phyloP scores from a whole-genome alignment of 2,888 invertebrate species.

The Drosophila yooni region DNA sequence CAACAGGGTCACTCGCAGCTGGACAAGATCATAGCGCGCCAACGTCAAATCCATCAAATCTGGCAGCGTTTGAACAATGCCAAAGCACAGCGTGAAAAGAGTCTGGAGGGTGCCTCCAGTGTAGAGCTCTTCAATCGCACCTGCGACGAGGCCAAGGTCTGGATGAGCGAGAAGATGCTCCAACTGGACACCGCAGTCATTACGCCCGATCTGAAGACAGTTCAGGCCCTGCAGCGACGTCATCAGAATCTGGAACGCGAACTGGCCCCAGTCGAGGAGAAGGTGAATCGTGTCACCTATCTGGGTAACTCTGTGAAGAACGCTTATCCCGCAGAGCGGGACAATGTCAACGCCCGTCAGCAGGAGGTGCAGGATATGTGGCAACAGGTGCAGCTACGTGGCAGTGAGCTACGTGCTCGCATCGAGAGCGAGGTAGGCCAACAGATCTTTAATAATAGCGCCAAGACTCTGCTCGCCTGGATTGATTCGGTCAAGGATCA shows the following conservation, averaged over 20 bases:
- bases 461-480: constrained; percentile 93
- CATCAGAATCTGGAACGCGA: constrained; percentile 98
- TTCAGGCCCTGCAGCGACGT: constrained; percentile 94
- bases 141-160: constrained; percentile 98
- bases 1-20: constrained; percentile 94
- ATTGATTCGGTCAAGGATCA: constrained; percentile 91
- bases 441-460: constrained; percentile 91
- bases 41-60: constrained; percentile 93
- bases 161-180: constrained; percentile 98
- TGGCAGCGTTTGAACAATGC: constrained; percentile 95
- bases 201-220: constrained; percentile 95
- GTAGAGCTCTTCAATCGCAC: constrained; percentile 98
- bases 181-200: constrained; percentile 92
- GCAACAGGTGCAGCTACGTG: constrained; percentile 94
- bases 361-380: constrained; percentile 94
- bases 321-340: constrained; percentile 95
- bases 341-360: constrained; percentile 93
- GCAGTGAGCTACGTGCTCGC: constrained; percentile 92
- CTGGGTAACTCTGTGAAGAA: constrained; percentile 96
- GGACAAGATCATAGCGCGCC: constrained; percentile 90
- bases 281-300: constrained; percentile 94
- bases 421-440: constrained; percentile 98
- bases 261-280: constrained; percentile 96
- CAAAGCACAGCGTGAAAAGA: constrained; percentile 95
- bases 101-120: constrained; percentile 95